Conservation (phyloP, 2,888 invertebrate genomes). For the Nomada flava region DNA sequence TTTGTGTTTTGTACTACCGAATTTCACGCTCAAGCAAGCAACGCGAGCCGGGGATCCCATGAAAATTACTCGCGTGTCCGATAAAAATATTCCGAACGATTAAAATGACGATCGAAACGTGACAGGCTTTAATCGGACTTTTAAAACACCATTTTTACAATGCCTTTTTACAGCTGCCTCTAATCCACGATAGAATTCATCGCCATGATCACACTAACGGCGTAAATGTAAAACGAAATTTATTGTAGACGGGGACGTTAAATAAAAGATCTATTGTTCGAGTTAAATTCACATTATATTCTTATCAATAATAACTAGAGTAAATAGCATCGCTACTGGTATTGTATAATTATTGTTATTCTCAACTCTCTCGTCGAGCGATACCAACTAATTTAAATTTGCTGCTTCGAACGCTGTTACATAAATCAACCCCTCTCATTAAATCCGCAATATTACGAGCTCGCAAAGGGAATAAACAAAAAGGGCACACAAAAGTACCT, state of each 20-base stretch:
- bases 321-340: no score
- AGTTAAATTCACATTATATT: no score
- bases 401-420: no score
- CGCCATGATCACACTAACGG: not conserved
- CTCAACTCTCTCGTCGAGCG: no score
- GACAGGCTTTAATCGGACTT: constrained; percentile 25
- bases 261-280: not conserved
- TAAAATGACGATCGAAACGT: constrained; percentile 18
- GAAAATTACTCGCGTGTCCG: constrained; percentile 2
- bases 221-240: constrained; percentile 12
- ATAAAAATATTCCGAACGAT: constrained; percentile 38
- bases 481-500: not conserved
- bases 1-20: constrained; percentile 50
- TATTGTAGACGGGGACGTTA: not conserved
- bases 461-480: no score
- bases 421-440: no score
- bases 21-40: constrained; percentile 30
- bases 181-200: constrained; percentile 13
- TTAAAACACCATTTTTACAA: not conserved
- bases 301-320: no score
- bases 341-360: no score
- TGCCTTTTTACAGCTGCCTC: not conserved
- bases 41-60: not conserved
- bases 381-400: no score
- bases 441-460: no score